A percentile compares a stretch with the other conserved stretches of the same genome.
phyloP scores from a whole-genome alignment of 1,140 invertebrate genomes.

The Trigoniulus corallinus region DNA sequence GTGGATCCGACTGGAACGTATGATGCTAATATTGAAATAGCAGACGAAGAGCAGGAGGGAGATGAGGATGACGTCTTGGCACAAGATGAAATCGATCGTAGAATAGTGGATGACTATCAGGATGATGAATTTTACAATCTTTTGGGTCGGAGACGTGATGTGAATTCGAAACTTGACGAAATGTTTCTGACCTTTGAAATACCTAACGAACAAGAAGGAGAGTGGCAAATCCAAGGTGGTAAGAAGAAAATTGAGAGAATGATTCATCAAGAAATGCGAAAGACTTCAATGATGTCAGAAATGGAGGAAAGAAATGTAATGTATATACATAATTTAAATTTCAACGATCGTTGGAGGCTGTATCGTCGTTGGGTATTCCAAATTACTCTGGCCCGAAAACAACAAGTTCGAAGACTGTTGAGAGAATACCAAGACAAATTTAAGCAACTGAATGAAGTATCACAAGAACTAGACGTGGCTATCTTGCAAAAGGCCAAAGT shows the following conservation, averaged over 20 bases:
- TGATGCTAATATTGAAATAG: too few relatives aligned
- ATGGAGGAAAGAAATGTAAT: neutral
- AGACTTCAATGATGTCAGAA: too few relatives aligned
- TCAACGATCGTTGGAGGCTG: conserved; percentile 2
- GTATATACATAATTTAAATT: neutral
- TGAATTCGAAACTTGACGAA: too few relatives aligned
- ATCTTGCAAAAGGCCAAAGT: conserved; percentile 20
- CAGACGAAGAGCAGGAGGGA: too few relatives aligned
- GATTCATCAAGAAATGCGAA: neutral
- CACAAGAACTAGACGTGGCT: conserved; percentile 8
- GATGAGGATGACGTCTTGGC: too few relatives aligned
- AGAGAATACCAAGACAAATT: conserved; percentile 6
- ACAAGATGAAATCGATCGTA: too few relatives aligned
- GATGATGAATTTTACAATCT: too few relatives aligned
- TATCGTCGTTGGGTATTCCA: conserved; percentile 3
- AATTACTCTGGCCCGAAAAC: neutral
- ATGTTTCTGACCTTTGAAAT: too few relatives aligned
- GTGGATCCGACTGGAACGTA: too few relatives aligned
- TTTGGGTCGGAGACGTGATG: too few relatives aligned
- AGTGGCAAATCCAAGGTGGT: neutral
- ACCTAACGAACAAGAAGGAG: neutral
- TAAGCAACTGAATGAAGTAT: conserved; percentile 7
- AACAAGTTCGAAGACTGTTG: neutral
- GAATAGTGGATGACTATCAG: too few relatives aligned
- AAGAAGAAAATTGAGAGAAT: neutral